Evolutionary conservation across 2,888 invertebrate genomes (phyloP), one percentile per base, ranked within the genome.

Genomic region (Pterobdella sp.): DNA sequence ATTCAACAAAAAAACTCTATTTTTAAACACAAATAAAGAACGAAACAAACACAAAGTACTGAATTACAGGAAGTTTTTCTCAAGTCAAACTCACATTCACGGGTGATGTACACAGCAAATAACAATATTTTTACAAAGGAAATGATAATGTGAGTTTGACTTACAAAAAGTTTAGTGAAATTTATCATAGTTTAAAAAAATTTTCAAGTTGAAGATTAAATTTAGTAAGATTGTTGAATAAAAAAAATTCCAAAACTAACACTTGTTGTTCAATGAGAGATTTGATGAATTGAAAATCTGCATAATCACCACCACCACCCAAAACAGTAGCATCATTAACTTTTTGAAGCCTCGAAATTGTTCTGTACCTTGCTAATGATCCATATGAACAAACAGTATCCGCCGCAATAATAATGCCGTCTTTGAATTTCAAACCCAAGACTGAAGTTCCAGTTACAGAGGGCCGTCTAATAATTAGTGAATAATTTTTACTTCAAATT

Each of bases 371-470:
- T 0, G 95, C 94, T 79, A 95, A 86, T 0, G 92, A 90, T 31
- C 97, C 97, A 80, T 96, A 98, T 0, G 95, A 95, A 0, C 91
- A 94, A 0, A 96, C 87, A 66, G 90, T 90, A 84, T 98, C 97
- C 1, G 93, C 95, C 29, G 94, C 94, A 65, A 97, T 88, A 68
- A 94, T 87, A 29, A 95, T 90, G 49, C 96, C 97, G 76, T 89
- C 89, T 80, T 93, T 89, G 80, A 91, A 96, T 79, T 89, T 89
- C 22, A 96, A 83, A 2, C 91, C 95, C 34, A 96, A 85, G 0
- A 96, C 92, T 42, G 95, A 94, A 1, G 95, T 91, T 22, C 94
- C 93, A 0, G 94, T 95, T 1, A 92, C 92, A 69, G 91, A 89
- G 0, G 95, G 94, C 42, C 29, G 37, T 3, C 68, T 67, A 64